Base-by-base conservation (phyloP, 2,797 vertebrate species). In the Myripristis jacobus region DNA sequence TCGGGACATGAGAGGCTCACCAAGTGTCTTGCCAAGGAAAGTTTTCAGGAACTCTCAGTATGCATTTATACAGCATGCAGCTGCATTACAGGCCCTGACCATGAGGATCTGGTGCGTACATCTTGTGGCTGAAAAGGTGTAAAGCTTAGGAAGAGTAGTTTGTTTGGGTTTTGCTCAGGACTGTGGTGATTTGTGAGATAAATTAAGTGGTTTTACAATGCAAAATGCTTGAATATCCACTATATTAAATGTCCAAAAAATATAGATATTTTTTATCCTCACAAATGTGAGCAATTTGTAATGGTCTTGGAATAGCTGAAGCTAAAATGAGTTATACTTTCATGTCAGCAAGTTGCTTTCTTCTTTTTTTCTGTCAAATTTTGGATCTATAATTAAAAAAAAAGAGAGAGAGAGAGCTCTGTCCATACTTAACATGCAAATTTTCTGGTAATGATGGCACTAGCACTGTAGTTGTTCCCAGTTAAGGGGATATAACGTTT, bases 41-140 rank as follows among this genome's bases (percentile, higher is more conserved):
- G 73, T 88, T 86, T 68, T 81, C 41, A 24, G 52, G 53, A 77
- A 79, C 47, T 55, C 74, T 87, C 75, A 75, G 58, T 75, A 82
- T 89, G 82, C 57, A 89, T 91, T 91, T 86, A 88, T 91, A 62
- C 88, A 87, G 84, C 75, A 87, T 65, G 55, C 77, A 87, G 46
- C 52, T 56, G 3, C 82, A 87, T 91, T 88, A 88, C 70, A 27
- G 67, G 51, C 43, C 72, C 83, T 81, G 84, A 87, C 82, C 75
- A 69, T 81, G 76, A 65, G 68, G 68, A 50, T 55, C 69, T 68
- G 60, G 51, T 76, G 65, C 44, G 41, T 22, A 8, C 36, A 19
- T 7, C n/a, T n/a, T 52, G 50, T 56, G 81, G 80, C 71, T 82
- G 75, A 85, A 21, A 46, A 24, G 83, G 72, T 77, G 63, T 4